Percentiles rank a stretch among this genome's conserved stretches.
Conservation (phyloP, 2,888 invertebrate species). For the Diplolepis rosae region DNA sequence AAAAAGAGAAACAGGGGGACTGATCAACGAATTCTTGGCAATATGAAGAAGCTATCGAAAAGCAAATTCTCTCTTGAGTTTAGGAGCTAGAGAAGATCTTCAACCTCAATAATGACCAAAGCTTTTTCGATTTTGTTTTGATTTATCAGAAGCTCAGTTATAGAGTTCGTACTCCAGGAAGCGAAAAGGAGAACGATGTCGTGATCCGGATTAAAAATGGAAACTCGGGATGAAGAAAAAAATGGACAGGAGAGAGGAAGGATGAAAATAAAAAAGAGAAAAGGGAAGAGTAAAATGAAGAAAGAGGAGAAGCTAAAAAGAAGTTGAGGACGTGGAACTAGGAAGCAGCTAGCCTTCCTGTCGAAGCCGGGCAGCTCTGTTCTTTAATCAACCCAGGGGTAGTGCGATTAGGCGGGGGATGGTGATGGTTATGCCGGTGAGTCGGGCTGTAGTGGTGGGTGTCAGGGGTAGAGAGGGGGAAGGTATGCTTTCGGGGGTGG, state of each 20-base stretch:
- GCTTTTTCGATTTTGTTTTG: conserved; percentile 35
- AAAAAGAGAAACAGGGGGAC: not conserved
- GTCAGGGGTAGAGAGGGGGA: conserved; percentile 37
- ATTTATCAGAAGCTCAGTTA: not conserved
- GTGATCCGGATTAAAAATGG: not conserved
- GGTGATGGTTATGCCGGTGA: conserved; percentile 46
- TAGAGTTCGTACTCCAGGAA: not conserved
- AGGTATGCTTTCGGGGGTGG: conserved; percentile 46
- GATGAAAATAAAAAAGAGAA: conserved; percentile 24
- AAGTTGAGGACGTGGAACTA: conserved; percentile 12
- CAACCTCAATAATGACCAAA: conserved; percentile 26
- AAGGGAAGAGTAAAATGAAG: conserved; percentile 35
- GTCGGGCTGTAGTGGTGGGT: conserved; percentile 40
- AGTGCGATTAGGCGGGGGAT: conserved; percentile 70
- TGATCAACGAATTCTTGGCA: conserved; percentile 11
- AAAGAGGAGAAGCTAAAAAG: conserved; percentile 37
- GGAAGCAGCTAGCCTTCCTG: conserved; percentile 47
- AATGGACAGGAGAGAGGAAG: conserved; percentile 17
- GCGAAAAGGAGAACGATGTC: no score
- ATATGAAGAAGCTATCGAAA: conserved; percentile 5
- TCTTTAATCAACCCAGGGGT: conserved; percentile 70
- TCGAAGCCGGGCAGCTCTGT: conserved; percentile 63
- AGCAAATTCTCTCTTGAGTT: conserved; percentile 1
- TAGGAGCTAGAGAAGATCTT: not conserved
- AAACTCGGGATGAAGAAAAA: not conserved